phyloP scores from a whole-genome alignment of 1,140 invertebrate genomes.

The Archegozetes longisetosus region DNA sequence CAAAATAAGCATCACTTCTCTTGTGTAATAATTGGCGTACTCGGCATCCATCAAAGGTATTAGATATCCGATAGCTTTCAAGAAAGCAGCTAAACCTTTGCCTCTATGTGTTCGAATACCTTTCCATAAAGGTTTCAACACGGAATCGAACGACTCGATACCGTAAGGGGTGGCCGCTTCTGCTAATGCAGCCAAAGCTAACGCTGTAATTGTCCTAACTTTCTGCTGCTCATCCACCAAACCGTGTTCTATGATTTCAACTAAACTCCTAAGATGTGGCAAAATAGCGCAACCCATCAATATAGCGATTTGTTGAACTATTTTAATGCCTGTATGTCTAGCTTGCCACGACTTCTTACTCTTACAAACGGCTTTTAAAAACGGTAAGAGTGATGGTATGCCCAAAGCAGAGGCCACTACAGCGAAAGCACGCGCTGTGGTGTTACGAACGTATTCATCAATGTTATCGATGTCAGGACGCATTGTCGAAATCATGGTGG shows the following conservation, averaged over 20 bases:
- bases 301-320: conserved; percentile 99
- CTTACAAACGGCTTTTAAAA: conserved; percentile 96
- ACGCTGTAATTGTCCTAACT: conserved; percentile 86
- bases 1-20: conserved; percentile 98
- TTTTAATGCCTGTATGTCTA: conserved; percentile 97
- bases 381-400: conserved; percentile 92
- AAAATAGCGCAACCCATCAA: conserved; percentile 99
- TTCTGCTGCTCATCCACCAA: conserved; percentile 55
- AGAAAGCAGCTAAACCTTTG: conserved; percentile 83
- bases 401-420: conserved; percentile 97
- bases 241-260: conserved; percentile 98
- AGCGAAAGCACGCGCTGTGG: conserved; percentile 95
- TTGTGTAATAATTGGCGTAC: conserved; percentile 98
- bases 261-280: conserved; percentile 90
- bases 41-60: conserved; percentile 99
- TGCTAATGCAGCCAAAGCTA: conserved; percentile 91
- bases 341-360: conserved; percentile 99
- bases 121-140: conserved; percentile 97
- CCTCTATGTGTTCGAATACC: conserved; percentile 27
- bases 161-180: conserved; percentile 98
- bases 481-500: conserved; percentile 99
- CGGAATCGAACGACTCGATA: conserved; percentile 98
- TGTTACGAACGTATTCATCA: conserved; percentile 98
- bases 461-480: conserved; percentile 99
- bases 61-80: conserved; percentile 97